Evolutionary conservation across 2,888 invertebrate species (phyloP), one percentile per base, ranked within the genome.

Genomic region (Dryadula phaetusa): DNA sequence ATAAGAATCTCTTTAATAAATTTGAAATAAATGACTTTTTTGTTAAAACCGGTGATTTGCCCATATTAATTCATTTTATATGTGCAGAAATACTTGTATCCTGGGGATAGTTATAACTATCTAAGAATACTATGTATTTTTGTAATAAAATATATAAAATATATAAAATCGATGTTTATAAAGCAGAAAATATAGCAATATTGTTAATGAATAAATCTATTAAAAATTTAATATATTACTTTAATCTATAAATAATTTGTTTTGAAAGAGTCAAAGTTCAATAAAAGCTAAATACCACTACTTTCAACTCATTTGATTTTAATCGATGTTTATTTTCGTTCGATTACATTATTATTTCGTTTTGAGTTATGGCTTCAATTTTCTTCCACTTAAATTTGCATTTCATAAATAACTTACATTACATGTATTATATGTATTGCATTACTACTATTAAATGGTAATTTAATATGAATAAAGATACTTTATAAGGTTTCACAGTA

Each of bases 241-340:
- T n/a, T n/a, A n/a, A n/a, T n/a, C n/a, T n/a, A n/a, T n/a, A n/a
- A n/a, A n/a, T n/a, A n/a, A n/a, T n/a, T 16, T 18, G 12, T 46
- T 60, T 60, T 60, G 44, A 60, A 60, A 28, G 42, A 32, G 60
- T 60, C 46, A 60, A 60, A 60, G 60, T 60, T 60, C 60, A 60
- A 60, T 46, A 60, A 60, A 46, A 60, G 44, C 60, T 42, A 18
- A 46, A 20, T 44, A 60, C 2, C 20, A 32, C 32, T 60, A 46
- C 46, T 60, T 44, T 60, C 60, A 60, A 60, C 14, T 60, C 42
- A 60, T 46, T 32, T 44, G 40, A 40, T 56, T 56, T 56, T 56
- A 56, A 56, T 56, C 22, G 22, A 12, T n/a, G 16, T 25, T 16
- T 22, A 22, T n/a, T 56, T 40, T 40, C 40, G 40, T 56, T 56